Evolutionary conservation across 2,797 vertebrate genomes (phyloP), one percentile per base, ranked within the genome.

Genomic region (Tenualosa thibaudeaui): DNA sequence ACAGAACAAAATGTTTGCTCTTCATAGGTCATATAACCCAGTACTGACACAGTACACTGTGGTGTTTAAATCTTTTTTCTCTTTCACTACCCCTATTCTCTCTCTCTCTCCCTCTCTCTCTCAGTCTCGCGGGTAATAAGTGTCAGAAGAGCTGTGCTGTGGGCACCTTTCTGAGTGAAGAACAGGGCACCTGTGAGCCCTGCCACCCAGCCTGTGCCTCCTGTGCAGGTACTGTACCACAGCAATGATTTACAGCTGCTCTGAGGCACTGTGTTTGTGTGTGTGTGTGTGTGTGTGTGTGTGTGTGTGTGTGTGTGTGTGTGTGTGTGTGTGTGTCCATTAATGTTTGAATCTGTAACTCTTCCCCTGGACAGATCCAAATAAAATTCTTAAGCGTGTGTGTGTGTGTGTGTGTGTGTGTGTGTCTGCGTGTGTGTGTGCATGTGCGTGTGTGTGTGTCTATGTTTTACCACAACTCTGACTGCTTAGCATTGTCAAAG

Each of bases 171-270:
- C 96, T 96, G 71, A 96, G 93, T 24, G 91, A 91, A 31, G 83
- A 90, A 85, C 94, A 90, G 49, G 96, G 91, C 86, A 89, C 94
- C n/a, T 99, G 98, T 94, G 93, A 96, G 86, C 94, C 94, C 4
- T 99, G 98, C 90, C 95, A 98, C 87, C 88, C 93, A 87, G 97
- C 96, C 90, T 99, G 98, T 10, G 96, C 97, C 2, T 95, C 97
- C 26, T 99, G 98, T 94, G 94, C 97, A 94, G 98, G 98, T 99
- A 96, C 92, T 90, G 19, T 50, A 7, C 4, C 22, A 40, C 54
- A 22, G 1, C 17, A 46, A 6, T 13, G 12, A 46, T 46, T 46
- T 46, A 82, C 40, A 40, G 22, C n/a, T 56, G 5, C 51, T 53
- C 10, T 53, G 51, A 53, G 49, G 9, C 49, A 50, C 5, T 50